A percentile compares a stretch with the other conserved stretches of the same genome.
phyloP scores from a whole-genome alignment of 2,888 invertebrate species.

The Osmoderma eremita region DNA sequence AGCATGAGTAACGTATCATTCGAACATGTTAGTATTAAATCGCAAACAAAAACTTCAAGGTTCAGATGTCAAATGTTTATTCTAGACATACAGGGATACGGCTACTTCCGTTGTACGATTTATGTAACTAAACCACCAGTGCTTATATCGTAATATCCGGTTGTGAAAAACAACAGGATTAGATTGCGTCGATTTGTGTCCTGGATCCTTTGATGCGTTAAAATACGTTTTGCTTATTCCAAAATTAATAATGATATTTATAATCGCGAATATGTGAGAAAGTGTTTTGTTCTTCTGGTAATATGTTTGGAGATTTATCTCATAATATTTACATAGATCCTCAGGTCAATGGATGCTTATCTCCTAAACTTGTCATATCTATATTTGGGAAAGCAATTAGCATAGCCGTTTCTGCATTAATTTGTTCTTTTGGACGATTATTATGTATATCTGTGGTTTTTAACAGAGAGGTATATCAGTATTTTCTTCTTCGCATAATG shows the following conservation, averaged over 20 bases:
- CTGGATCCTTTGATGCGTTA: too few relatives aligned
- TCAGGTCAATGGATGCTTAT: slow-evolving; percentile 15
- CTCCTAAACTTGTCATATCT: slow-evolving; percentile 9
- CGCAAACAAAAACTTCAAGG: too few relatives aligned
- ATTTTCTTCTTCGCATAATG: too few relatives aligned
- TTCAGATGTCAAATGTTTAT: too few relatives aligned
- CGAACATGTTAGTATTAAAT: too few relatives aligned
- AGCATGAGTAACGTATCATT: too few relatives aligned
- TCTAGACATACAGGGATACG: slow-evolving; percentile 3
- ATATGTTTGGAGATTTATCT: not conserved
- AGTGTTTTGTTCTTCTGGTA: not conserved
- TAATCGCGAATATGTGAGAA: not conserved
- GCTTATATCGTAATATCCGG: slow-evolving; percentile 2
- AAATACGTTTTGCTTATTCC: too few relatives aligned
- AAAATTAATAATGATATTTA: too few relatives aligned
- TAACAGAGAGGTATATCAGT: too few relatives aligned
- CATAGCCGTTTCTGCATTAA: slow-evolving; percentile 4
- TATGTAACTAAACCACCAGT: not conserved
- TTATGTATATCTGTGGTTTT: too few relatives aligned
- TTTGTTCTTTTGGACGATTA: not conserved
- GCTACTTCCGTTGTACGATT: slow-evolving; percentile 15
- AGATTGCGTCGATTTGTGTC: not conserved
- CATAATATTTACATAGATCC: slow-evolving; percentile 15
- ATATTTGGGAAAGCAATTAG: slow-evolving; percentile 15
- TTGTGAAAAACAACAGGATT: slow-evolving; percentile 7